Evolutionary conservation across 2,113 vertebrate genomes (phyloP).

Genomic region (Leiothrix lutea): DNA sequence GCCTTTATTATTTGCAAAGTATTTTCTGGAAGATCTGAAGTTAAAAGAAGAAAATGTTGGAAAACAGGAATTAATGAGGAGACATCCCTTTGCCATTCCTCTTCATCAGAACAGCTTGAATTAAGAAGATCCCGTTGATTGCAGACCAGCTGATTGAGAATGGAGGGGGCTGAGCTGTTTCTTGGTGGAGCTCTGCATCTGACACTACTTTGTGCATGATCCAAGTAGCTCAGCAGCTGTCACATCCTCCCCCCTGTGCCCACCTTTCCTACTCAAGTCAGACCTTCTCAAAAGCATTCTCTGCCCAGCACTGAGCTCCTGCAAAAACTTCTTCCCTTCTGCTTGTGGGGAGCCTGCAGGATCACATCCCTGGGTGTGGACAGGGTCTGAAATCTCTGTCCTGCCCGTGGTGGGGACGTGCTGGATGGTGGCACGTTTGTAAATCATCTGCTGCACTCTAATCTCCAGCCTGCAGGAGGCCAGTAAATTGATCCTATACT

Average conservation of each 20-base stretch:
- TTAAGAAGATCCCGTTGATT: background rate
- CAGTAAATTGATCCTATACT: background rate
- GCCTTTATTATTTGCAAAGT: background rate
- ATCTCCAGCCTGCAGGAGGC: background rate
- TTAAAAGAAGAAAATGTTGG: background rate
- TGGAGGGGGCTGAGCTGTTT: background rate
- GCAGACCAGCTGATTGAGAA: background rate
- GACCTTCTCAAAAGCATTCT: background rate
- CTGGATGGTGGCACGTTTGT: background rate
- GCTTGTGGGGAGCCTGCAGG: background rate
- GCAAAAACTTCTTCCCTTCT: background rate
- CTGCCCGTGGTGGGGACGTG: accelerated
- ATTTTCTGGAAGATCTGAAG: background rate
- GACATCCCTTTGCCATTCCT: background rate
- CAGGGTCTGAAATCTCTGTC: background rate
- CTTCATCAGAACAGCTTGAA: background rate
- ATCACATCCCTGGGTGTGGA: accelerated
- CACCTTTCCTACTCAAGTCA: background rate
- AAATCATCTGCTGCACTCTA: background rate
- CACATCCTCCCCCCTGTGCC: background rate
- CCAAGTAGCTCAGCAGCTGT: background rate
- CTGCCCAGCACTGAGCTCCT: background rate
- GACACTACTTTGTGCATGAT: background rate
- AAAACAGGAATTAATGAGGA: background rate
- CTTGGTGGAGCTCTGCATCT: background rate